Percentiles rank a stretch among this genome's conserved stretches.
phyloP scores from a whole-genome alignment of 2,888 invertebrate genomes.

The Nomada ferruginata region DNA sequence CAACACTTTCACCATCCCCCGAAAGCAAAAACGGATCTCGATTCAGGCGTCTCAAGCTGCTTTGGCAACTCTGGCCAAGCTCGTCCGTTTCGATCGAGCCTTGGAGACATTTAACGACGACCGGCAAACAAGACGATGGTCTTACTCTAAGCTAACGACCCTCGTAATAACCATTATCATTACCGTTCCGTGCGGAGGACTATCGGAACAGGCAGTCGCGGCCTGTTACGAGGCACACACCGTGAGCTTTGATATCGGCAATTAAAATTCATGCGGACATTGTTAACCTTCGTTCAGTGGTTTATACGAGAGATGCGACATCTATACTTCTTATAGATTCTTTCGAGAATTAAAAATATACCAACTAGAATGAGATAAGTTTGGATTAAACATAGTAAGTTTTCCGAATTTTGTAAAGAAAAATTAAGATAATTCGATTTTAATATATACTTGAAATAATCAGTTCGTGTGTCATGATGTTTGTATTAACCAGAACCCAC shows the following conservation, averaged over 20 bases:
- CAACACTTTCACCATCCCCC: not conserved
- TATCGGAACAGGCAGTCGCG: conserved; percentile 46
- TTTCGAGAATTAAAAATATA: too few species aligned
- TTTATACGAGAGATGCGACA: conserved; percentile 26
- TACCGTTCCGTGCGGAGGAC: conserved; percentile 62
- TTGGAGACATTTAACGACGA: conserved; percentile 61
- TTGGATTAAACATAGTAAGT: too few species aligned
- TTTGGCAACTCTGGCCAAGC: not conserved
- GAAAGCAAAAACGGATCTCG: conserved; percentile 10
- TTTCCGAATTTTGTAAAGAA: too few species aligned
- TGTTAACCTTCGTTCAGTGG: conserved; percentile 58
- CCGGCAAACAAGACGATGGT: conserved; percentile 63
- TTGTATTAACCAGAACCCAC: too few species aligned
- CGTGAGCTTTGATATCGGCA: conserved; percentile 52
- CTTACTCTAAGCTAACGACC: conserved; percentile 60
- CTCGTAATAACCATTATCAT: conserved; percentile 69
- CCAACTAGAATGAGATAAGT: too few species aligned
- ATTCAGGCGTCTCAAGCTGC: not conserved
- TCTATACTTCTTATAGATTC: not conserved
- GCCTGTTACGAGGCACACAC: conserved; percentile 26
- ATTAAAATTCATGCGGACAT: conserved; percentile 69
- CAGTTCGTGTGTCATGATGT: too few species aligned
- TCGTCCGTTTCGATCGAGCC: conserved; percentile 58
- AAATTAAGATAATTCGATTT: too few species aligned
- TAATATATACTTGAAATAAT: too few species aligned